Evolutionary conservation across 2,888 invertebrate species (phyloP), one percentile per base, ranked within the genome.

Genomic region (Napeogenes inachia): DNA sequence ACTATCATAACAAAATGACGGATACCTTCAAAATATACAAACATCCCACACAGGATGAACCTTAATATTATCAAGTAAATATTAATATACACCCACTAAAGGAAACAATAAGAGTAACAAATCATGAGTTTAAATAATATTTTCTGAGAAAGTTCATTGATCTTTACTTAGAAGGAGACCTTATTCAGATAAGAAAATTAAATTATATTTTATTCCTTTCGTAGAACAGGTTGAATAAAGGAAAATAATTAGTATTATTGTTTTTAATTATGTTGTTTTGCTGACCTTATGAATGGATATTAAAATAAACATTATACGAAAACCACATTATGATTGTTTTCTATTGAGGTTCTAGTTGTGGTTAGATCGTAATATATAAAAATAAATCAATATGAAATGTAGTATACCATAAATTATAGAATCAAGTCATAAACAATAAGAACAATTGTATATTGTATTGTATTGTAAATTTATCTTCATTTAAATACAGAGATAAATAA

Each of bases 101-200:
- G 60, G 56, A 54, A 30, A 60, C 62, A 64, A 64, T 30, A 57
- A 58, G 63, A 56, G 57, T 60, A 57, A 60, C 33, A 13, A 57
- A 57, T 57, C 55, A 58, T 53, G 55, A 60, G 35, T 53, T 62
- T 46, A 53, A 56, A 46, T 45, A 47, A 57, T 55, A 66, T 60
- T 59, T 66, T 64, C 66, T 64, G 58, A 61, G 65, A 67, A 66
- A 63, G 67, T 65, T 65, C 65, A 65, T 56, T 45, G 65, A 57
- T 58, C 65, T 60, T 42, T 61, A 66, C 63, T 42, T 61, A 54
- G 60, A 62, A 64, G 21, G 21, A 21, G 33, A 61, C 55, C 56
- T 32, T 61, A 59, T 54, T 58, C 62, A 59, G 57, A 56, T 62
- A 53, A 62, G 56, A 62, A 47, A 21, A 13, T 65, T 59, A 38